These are phyloP conservation scores for Tupaia tana DNA, from an alignment of 2,113 vertebrate species.

Conservation along the genomic window DNA sequence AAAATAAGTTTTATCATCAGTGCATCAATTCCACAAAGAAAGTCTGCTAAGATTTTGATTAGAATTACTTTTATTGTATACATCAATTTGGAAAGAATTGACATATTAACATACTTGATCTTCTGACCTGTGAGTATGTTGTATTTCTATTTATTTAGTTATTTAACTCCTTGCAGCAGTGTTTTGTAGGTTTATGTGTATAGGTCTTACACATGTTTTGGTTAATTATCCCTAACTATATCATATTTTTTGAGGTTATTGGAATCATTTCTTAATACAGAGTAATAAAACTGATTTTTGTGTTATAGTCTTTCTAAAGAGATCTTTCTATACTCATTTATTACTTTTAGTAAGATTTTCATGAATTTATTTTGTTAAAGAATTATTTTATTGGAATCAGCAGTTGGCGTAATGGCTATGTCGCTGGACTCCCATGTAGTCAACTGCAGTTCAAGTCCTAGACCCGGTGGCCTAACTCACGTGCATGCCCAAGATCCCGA, in stretches of 20 bases:
- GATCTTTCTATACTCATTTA: background rate
- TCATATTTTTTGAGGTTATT: background rate
- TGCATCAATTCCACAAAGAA: background rate
- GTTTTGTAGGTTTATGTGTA: background rate
- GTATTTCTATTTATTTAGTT: background rate
- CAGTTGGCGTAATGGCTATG: too few species aligned
- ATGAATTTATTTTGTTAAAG: background rate
- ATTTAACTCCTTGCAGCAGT: background rate
- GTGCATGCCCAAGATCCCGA: too few species aligned
- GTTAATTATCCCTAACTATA: background rate
- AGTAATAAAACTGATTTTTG: background rate
- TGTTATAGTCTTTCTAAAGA: background rate
- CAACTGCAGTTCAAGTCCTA: too few species aligned
- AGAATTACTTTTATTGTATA: background rate
- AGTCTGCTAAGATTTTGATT: background rate
- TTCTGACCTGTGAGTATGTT: background rate
- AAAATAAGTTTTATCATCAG: background rate
- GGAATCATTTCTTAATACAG: too few species aligned
- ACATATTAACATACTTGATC: background rate
- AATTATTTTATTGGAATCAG: too few species aligned
- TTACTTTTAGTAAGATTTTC: background rate
- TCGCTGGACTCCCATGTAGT: too few species aligned
- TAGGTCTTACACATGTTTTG: background rate
- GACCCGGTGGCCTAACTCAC: too few species aligned
- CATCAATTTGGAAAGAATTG: background rate